Percentiles rank a stretch among this genome's conserved stretches.
Evolutionary conservation across 1,140 invertebrate species (phyloP).

Genomic region (Drosophila nigrodunni): DNA sequence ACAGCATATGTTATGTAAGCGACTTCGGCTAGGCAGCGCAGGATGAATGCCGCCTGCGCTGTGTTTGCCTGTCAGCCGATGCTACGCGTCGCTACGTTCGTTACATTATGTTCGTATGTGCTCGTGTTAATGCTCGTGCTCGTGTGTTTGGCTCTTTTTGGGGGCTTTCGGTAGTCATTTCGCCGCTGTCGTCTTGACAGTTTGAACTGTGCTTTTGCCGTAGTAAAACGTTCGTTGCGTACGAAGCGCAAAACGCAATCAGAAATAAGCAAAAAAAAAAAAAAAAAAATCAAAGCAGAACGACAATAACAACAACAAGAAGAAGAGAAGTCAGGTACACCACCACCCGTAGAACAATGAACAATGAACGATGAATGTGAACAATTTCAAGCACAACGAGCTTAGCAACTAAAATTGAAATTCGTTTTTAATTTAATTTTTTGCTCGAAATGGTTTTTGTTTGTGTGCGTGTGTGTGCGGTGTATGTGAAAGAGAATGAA

Average conservation of each 20-base stretch:
- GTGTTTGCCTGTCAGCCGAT: neutral
- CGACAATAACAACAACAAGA: conserved; percentile 27
- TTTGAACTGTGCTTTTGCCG: conserved; percentile 71
- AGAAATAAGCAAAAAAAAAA: conserved; percentile 38
- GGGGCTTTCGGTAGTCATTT: conserved; percentile 40
- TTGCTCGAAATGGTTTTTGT: conserved; percentile 27
- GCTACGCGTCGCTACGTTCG: neutral
- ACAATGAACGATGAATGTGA: conserved; percentile 10
- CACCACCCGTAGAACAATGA: conserved; percentile 10
- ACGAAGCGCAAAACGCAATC: conserved; percentile 49
- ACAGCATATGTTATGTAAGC: conserved; percentile 60
- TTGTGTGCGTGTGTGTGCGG: conserved; percentile 2
- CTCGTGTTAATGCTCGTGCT: neutral
- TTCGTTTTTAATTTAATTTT: conserved; percentile 70
- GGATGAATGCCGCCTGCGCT: conserved; percentile 36
- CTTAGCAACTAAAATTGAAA: conserved; percentile 57
- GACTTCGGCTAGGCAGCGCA: conserved; percentile 28
- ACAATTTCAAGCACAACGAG: conserved; percentile 29
- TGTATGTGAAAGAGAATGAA: conserved; percentile 8
- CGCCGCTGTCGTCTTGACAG: conserved; percentile 59
- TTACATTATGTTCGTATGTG: neutral
- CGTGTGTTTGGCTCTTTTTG: neutral
- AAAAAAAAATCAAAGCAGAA: conserved; percentile 43
- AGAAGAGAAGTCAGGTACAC: conserved; percentile 29
- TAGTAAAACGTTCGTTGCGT: conserved; percentile 46